Conservation (phyloP, 2,113 vertebrate genomes). For the Otocyon megalotis region DNA sequence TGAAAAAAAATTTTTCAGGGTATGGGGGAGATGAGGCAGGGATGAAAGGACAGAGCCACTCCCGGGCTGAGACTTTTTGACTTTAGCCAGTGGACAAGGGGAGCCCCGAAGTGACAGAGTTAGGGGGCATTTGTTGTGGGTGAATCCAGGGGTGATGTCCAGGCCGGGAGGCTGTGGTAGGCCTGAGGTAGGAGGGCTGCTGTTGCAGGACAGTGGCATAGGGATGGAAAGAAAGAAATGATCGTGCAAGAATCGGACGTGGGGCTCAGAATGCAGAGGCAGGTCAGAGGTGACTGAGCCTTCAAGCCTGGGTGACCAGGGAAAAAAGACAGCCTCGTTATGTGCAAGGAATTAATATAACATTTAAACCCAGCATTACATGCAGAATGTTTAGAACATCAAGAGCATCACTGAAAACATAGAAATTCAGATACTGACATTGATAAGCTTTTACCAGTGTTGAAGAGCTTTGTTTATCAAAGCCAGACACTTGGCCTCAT, state of each 20-base stretch:
- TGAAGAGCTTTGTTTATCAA: slow-evolving; percentile 3
- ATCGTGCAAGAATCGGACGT: not conserved
- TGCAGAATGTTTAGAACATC: slow-evolving; percentile 29
- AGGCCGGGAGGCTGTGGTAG: not conserved
- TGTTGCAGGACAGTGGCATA: not conserved
- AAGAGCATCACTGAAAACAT: not conserved
- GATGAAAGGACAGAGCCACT: not conserved
- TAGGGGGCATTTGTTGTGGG: not conserved
- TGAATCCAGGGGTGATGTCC: not conserved
- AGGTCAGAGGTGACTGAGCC: not conserved
- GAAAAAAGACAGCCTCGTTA: slow-evolving; percentile 12
- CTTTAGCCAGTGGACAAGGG: not conserved
- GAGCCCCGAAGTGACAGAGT: not conserved
- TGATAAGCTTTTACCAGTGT: not conserved
- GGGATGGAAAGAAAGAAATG: not conserved
- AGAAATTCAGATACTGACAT: not conserved
- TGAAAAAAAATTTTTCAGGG: not conserved
- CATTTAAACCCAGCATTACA: slow-evolving; percentile 29
- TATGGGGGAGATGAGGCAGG: not conserved
- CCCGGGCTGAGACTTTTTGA: not conserved
- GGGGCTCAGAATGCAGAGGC: not conserved
- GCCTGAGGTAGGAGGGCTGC: not conserved
- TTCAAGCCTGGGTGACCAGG: slow-evolving; percentile 11
- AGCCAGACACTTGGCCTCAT: not conserved
- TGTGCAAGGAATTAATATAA: slow-evolving; percentile 43